Base-by-base conservation (phyloP, 1,140 invertebrate genomes). In the Augochlora pura region DNA sequence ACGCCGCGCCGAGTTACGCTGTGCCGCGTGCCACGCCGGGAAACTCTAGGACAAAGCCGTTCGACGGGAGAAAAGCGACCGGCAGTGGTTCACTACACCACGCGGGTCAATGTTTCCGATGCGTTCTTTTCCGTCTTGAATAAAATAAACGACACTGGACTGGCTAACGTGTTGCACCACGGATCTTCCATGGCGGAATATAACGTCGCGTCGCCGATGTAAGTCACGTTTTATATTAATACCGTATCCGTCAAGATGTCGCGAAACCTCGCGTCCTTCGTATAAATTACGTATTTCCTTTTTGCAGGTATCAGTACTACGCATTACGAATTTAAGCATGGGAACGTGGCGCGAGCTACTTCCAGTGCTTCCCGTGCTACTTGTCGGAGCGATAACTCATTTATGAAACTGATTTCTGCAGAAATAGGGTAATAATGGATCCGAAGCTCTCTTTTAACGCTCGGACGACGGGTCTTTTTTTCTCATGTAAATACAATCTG, bases 71-170 rank as follows among this genome's bases (percentile, higher is more conserved):
- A 32, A 32, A 32, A 32, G 32, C 32, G 32, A 32, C 32, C 32
- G 32, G 32, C 32, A 32, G 32, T 32, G 32, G 32, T 32, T 32
- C 32, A 32, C 32, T 32, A 32, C 32, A 32, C 32, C 32, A 70
- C 32, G 8, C 12, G 1, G 14, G 21, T 42, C 39, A 18, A 39
- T 4, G n/a, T 12, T 16, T 38, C 52, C 42, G 25, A 60, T 68
- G 27, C 46, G 38, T 54, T 68, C 42, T 60, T 67, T 62, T 10
- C 18, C 21, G 49, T 25, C 2, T 63, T 9, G n/a, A 52, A 62
- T 77, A 57, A 71, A 64, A 71, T 10, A 57, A 57, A 62, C 12
- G 32, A 27, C 23, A 38, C 57, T n/a, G 10, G 23, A 71, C 57
- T 9, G 1, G 57, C 21, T 39, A 10, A 62, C 57, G n/a, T 42